Base-by-base conservation (phyloP, 2,113 vertebrate species). In the Apus apus region DNA sequence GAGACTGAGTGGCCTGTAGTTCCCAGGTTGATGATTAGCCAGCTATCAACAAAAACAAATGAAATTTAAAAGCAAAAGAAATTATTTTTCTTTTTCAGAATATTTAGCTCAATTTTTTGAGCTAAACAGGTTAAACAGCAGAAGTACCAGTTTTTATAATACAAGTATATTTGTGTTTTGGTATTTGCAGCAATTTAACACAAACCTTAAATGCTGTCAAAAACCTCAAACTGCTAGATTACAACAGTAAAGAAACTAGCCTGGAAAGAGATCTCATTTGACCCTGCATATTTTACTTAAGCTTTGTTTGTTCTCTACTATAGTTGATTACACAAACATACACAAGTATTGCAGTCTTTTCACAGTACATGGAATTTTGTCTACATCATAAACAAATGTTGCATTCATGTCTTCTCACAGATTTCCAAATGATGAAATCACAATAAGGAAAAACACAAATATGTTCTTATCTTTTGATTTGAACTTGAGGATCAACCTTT, bases 401-500 rank as follows among this genome's bases (percentile, higher is more conserved):
- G 72, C 71, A 71, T 32, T 53, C 14, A 73, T 85, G 25, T 83
- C 79, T 91, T 86, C 74, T 84, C 94, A 88, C 72, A 96, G 92
- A 84, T 40, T 86, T 90, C 68, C 73, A 91, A 86, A 84, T 89
- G 85, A 96, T 94, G 95, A 97, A 96, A 93, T 93, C 95, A 89
- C 48, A 74, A 11, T 32, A 77, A 48, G n/a, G 48, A 84, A 81
- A 91, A 90, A 92, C 82, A 91, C 61, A 93, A 90, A 77, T 90
- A 95, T 23, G 61, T 77, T 97, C 77, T 96, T 97, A 96, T 96
- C 96, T 95, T 93, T 93, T 77, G 91, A 29, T 89, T 66, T 83
- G 81, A 85, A 87, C 78, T 85, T 56, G 34, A 87, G 70, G 66
- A 96, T 75, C 93, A 96, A 90, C 56, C 25, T 94, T 85, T 74